Percentiles rank a stretch among this genome's conserved stretches.
These are phyloP conservation scores for Prunella himalayana DNA, from an alignment of 2,113 vertebrate species.

Conservation along the genomic window DNA sequence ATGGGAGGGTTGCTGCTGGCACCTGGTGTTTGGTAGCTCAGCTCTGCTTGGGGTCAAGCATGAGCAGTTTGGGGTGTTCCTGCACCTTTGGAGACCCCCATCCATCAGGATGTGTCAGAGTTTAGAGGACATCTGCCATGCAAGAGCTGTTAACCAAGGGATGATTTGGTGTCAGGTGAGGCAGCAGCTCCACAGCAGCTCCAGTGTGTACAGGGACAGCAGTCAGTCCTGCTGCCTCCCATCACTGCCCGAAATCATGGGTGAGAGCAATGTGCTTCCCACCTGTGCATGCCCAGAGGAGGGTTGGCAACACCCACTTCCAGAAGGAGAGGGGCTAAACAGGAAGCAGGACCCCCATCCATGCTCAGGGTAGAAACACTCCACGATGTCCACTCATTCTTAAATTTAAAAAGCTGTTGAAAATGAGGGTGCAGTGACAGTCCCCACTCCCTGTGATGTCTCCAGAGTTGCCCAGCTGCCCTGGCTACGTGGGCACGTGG, in stretches of 20 bases:
- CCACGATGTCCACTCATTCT: background rate
- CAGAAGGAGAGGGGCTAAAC: background rate
- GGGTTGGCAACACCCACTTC: background rate
- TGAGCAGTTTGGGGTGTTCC: background rate
- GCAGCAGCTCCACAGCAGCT: background rate
- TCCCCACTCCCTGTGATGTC: fast-evolving
- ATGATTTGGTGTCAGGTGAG: background rate
- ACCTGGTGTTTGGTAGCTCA: background rate
- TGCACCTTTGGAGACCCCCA: background rate
- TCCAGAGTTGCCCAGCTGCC: background rate
- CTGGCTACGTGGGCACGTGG: background rate
- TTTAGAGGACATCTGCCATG: background rate
- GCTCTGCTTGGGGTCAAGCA: background rate
- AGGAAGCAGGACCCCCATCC: background rate
- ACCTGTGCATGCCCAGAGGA: background rate
- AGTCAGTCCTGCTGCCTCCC: background rate
- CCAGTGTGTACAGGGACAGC: background rate
- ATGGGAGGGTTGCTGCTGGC: background rate
- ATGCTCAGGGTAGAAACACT: background rate
- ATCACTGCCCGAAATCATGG: background rate
- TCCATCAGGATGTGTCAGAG: background rate
- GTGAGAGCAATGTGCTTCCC: background rate
- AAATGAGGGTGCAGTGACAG: background rate
- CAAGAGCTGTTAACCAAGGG: background rate
- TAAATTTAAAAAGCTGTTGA: background rate